Evolutionary conservation across 2,797 vertebrate species (phyloP).

Genomic region (Ptychadena robeensis): DNA sequence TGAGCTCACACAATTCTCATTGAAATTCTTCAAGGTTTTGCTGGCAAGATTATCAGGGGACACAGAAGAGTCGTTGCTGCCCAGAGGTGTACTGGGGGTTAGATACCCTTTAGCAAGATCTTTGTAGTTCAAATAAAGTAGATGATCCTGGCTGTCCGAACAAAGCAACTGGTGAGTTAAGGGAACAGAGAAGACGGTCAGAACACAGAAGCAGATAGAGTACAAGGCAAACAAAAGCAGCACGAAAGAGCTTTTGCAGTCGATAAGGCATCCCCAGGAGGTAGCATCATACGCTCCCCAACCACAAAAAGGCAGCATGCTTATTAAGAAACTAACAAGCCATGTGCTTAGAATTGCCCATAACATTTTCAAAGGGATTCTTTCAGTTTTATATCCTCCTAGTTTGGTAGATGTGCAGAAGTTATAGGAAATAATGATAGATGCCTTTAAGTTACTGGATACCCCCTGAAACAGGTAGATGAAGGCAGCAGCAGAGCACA

Average conservation of each 20-base stretch:
- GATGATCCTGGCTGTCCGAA: slow-evolving; percentile 81
- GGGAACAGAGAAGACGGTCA: slow-evolving; percentile 81
- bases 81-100: slow-evolving; percentile 72
- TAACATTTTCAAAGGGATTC: slow-evolving; percentile 70
- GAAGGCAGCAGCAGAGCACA: slow-evolving; percentile 87
- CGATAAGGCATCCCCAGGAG: slow-evolving; percentile 86
- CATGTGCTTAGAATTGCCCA: slow-evolving; percentile 81
- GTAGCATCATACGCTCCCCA: slow-evolving; percentile 87
- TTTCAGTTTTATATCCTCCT: slow-evolving; percentile 71
- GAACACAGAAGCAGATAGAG: slow-evolving; percentile 80
- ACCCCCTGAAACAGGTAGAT: slow-evolving; percentile 92
- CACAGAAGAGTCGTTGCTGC: slow-evolving; percentile 70
- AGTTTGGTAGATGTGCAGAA: slow-evolving; percentile 81
- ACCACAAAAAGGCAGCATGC: slow-evolving; percentile 86
- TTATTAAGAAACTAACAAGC: slow-evolving; percentile 83
- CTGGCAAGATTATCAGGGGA: slow-evolving; percentile 75
- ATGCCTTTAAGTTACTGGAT: slow-evolving; percentile 91
- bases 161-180: slow-evolving; percentile 88
- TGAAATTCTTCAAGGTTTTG: slow-evolving; percentile 73
- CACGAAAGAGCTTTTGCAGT: slow-evolving; percentile 79
- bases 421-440: slow-evolving; percentile 87
- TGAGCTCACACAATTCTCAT: slow-evolving; percentile 70
- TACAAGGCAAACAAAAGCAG: slow-evolving; percentile 83
- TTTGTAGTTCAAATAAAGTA: slow-evolving; percentile 72
- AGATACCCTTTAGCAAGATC: slow-evolving; percentile 72